Evolutionary conservation across 1,140 invertebrate species (phyloP), one percentile per base, ranked within the genome.

Genomic region (Zophobas morio): DNA sequence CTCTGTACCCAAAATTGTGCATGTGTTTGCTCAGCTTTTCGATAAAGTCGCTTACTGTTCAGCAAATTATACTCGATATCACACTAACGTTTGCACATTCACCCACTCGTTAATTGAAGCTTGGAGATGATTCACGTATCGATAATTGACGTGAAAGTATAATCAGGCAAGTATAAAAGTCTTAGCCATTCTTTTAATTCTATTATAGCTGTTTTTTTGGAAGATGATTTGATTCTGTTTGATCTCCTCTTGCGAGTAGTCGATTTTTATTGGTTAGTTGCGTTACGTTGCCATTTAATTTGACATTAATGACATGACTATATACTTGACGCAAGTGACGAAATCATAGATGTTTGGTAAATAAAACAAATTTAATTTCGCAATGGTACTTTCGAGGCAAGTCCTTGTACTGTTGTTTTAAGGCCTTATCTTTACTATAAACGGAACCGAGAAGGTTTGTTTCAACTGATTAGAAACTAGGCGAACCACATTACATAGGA

Each of bases 391-490:
- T 51, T 4, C 49, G 49, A 51, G n/a, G 49, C 49, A 20, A 51
- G 49, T 51, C 49, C 49, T 51, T 51, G 49, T 51, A 46, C 2
- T 51, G 49, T 51, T 51, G n/a, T 51, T 51, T 51, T 20, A 51
- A 51, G 49, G 6, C 49, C 49, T 51, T 51, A 51, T 51, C 49
- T n/a, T 5, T 6, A 20, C 49, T 51, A 51, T 51, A 51, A 51
- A 51, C 49, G 49, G 49, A 51, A 51, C 49, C 49, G 49, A 51
- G 49, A 20, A 51, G 49, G 42, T 20, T 51, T 51, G 20, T 51
- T 51, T 51, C 49, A 51, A 51, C 49, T 51, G 49, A 51, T 51
- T 51, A 51, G 49, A 51, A 51, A 51, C 49, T 51, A 51, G 49
- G 49, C 49, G 49, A 51, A 51, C 49, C 49, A 20, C 49, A 20